Evolutionary conservation across 2,113 vertebrate genomes (phyloP), one percentile per base, ranked within the genome.

Genomic region (Danio rerio): DNA sequence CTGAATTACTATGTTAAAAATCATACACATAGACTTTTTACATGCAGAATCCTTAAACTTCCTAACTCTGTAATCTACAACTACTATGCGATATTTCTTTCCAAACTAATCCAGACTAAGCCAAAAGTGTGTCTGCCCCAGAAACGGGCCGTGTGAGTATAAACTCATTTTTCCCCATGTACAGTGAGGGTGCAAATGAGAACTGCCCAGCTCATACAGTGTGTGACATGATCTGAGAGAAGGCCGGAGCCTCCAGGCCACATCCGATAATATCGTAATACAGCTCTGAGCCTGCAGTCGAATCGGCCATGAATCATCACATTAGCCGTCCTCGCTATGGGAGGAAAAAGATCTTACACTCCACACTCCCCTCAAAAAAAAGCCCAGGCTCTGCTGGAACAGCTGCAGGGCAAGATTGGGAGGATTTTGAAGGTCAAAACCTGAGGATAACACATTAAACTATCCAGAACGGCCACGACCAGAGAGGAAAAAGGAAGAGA

Each of bases 371-470:
- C 61, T 31, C 49, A 65, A 45, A 15, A 79, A 77, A 81, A 58
- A 47, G 58, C 49, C n/a, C n/a, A 16, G n/a, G 40, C 78, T 86
- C 86, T 56, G 56, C 20, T 84, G 81, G n/a, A 69, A 81, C 81
- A 78, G 87, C 86, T 88, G 80, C 84, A 88, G 59, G 59, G 86
- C 85, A 83, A 88, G 87, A 91, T 90, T 91, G 91, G 88, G 89
- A 90, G 89, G 47, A 90, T 88, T 85, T 83, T 91, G 92, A 93
- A 93, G 92, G 92, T 91, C 92, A 93, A 89, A 90, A 83, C 79
- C 90, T 93, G 87, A 86, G 89, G 83, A 86, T 89, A 87, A 89
- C 87, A 86, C 83, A 88, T 91, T 91, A 90, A 88, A 92, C 89
- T 88, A 87, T 77, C 70, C 69, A 50, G 43, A 61, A 70, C 76